Conservation (phyloP, 1,140 invertebrate genomes). For the Achroia grisella region DNA sequence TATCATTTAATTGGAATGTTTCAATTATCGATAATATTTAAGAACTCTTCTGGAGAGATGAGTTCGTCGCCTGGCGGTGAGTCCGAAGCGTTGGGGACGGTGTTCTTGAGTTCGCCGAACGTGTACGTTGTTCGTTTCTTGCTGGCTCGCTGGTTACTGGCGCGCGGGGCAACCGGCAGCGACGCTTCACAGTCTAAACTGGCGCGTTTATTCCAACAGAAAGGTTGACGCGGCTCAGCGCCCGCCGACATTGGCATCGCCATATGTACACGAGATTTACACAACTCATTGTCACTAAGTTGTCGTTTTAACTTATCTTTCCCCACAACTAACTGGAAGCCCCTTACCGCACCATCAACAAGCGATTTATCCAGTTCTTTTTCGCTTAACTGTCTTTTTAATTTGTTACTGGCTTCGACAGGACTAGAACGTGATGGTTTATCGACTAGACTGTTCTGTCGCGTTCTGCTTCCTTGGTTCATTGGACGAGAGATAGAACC, state of each 20-base stretch:
- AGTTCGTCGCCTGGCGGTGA: slow-evolving; percentile 25
- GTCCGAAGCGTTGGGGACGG: slow-evolving; percentile 41
- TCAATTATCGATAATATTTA: slow-evolving; percentile 58
- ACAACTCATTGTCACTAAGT: slow-evolving; percentile 51
- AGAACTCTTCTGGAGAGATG: slow-evolving; percentile 50
- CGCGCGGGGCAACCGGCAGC: slow-evolving; percentile 8
- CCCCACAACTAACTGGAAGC: slow-evolving; percentile 53
- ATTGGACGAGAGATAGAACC: slow-evolving; percentile 10
- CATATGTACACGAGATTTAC: slow-evolving; percentile 35
- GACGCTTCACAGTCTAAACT: slow-evolving; percentile 39
- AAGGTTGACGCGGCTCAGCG: slow-evolving; percentile 40
- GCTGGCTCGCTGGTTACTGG: slow-evolving; percentile 4
- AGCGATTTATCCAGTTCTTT: slow-evolving; percentile 28
- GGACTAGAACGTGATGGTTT: slow-evolving; percentile 23
- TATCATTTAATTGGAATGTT: slow-evolving; percentile 1
- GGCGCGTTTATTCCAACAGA: slow-evolving; percentile 43
- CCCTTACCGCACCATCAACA: slow-evolving; percentile 21
- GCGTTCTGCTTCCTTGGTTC: slow-evolving; percentile 14
- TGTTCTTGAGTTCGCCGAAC: slow-evolving; percentile 61
- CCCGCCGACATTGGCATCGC: slow-evolving; percentile 60
- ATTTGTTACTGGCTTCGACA: slow-evolving; percentile 20
- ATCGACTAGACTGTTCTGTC: slow-evolving; percentile 47
- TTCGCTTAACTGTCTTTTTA: slow-evolving; percentile 43
- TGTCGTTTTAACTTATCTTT: slow-evolving; percentile 54
- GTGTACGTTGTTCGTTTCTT: slow-evolving; percentile 39